Base-by-base conservation (phyloP, 37 sponge, comb jelly and placozoan species). In the Ephydatia muelleri region DNA sequence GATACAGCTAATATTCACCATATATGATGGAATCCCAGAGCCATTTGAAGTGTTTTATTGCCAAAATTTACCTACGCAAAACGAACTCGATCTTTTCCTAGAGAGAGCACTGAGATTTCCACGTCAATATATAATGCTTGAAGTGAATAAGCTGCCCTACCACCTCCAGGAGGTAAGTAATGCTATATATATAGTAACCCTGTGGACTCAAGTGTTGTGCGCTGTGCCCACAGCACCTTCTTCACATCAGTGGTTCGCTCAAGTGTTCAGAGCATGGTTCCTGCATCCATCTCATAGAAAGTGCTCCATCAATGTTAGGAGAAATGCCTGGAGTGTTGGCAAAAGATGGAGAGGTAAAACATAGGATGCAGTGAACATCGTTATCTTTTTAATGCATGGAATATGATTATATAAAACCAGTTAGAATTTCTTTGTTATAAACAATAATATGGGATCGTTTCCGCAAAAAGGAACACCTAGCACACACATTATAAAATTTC, bases 261-360 rank as follows among this genome's bases (percentile, higher is more conserved):
- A 87, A 84, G 84, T 68, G 70, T 65, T 32, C n/a, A 0, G 23
- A 57, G 16, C 34, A 19, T 12, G 29, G 28, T 8, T 68, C 87
- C 0, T 82, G 82, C 29, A 29, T 90, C n/a, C 90, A 95, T 77
- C 90, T 91, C 68, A 67, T 95, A 1, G 95, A 92, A 78, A 87
- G 88, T 16, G 87, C 74, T 43, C 85, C 88, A 28, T 91, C 92
- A 14, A 83, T 95, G 31, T 85, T 95, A 12, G 80, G 84, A 40
- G 95, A 92, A 32, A 87, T 95, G 87, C 93, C 95, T 26, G 87
- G 87, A 81, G 68, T 92, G 11, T 28, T 87, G 0, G 75, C 73
- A 65, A 89, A 77, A 66, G 94, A 93, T 27, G 84, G 90, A 82
- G 90, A 87, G 83, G 91, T 91, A 65, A 26, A 32, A 43, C 35